Base-by-base conservation (phyloP, 2,888 invertebrate species). In the Noctuana brunneofusca region DNA sequence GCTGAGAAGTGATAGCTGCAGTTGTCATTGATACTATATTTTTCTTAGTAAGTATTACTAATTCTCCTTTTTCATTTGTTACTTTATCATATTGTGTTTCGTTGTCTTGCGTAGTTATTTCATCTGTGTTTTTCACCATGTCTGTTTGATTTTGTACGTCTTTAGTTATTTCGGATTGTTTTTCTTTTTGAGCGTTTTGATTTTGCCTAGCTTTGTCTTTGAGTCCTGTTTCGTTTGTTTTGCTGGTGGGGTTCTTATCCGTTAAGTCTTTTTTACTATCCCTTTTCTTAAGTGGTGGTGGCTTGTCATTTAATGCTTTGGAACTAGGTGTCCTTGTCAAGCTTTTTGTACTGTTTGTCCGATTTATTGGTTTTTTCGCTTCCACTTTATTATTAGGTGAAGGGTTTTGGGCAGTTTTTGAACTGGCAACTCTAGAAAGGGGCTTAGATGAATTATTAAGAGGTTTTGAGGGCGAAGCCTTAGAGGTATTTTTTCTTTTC, bases 21-120 rank as follows among this genome's bases (percentile, higher is more conserved):
- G 92, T 93, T 12, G 93, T 93, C 93, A 93, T 93, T 16, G 93
- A 93, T 46, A 93, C 86, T 20, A 93, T 84, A 66, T 81, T 92
- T 71, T 89, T 89, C 73, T 92, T 92, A 0, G 92, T 92, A 58
- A 92, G 71, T 58, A 91, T 85, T 6, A 92, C 85, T 14, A 92
- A 72, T 64, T 89, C 89, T 20, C 85, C 86, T 69, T 84, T 86
- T 16, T 85, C 86, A 66, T 84, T 84, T n/a, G 81, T 80, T 12
- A 78, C 72, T 75, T 89, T 90, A 64, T 92, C 92, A 67, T 87
- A 90, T 71, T 92, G 92, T 0, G 92, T 92, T 71, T 89, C 87
- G 65, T 81, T 90, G 65, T 92, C 92, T 72, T 90, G 89, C 67
- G 75, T 90, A 20, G 68, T 69, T 22, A 84, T 73, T 67, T 81